Conservation (phyloP, 2,888 invertebrate species). For the Brenthis daphne region DNA sequence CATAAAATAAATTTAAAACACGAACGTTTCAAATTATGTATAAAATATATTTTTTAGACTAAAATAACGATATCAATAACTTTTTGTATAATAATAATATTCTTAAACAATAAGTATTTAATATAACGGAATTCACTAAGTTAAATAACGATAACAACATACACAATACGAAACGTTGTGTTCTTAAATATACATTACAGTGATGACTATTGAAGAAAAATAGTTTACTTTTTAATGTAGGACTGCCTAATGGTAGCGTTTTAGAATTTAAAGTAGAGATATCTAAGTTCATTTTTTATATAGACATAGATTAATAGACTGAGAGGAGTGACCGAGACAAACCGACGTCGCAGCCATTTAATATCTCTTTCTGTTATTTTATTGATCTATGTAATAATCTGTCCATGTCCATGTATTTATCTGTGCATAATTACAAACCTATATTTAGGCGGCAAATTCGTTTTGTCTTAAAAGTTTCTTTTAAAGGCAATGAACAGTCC, state of each 20-base stretch:
- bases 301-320: neutral
- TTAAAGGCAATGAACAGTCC: no score
- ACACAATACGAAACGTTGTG: slow-evolving; percentile 10
- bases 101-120: neutral
- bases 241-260: slow-evolving; percentile 16
- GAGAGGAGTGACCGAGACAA: no score
- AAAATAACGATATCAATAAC: neutral
- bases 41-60: neutral
- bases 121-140: neutral
- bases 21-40: slow-evolving; percentile 17
- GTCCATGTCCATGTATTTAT: no score
- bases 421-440: no score
- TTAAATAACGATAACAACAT: neutral
- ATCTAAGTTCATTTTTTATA: neutral
- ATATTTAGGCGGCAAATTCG: no score
- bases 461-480: no score
- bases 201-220: slow-evolving; percentile 23
- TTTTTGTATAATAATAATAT: neutral
- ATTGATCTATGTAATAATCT: neutral
- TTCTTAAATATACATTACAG: slow-evolving; percentile 19
- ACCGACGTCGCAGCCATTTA: neutral
- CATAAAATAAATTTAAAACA: slow-evolving; percentile 49
- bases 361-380: neutral
- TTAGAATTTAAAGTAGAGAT: neutral
- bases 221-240: slow-evolving; percentile 19